These are phyloP conservation scores for Catharus fuscescens DNA, from an alignment of 2,113 vertebrate species.

Conservation along the genomic window DNA sequence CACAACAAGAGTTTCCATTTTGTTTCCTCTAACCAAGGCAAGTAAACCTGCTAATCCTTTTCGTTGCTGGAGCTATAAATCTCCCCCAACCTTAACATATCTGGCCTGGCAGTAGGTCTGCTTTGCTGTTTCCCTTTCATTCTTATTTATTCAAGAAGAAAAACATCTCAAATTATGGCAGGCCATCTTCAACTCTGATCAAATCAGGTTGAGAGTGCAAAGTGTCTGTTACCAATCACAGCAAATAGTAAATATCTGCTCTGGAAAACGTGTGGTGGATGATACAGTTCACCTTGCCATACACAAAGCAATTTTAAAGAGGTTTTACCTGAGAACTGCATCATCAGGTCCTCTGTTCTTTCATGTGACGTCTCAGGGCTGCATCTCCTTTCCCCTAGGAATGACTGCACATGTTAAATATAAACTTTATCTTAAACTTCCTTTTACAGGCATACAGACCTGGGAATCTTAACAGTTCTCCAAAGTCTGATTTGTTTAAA, in stretches of 20 bases:
- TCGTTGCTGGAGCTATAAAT: neutral
- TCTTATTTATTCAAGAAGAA: neutral
- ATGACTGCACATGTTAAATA: neutral
- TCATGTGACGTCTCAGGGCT: neutral
- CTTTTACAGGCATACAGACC: neutral
- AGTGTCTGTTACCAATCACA: neutral
- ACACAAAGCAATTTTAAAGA: neutral
- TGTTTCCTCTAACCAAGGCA: neutral
- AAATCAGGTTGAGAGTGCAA: neutral
- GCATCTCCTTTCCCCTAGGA: neutral
- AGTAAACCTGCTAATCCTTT: neutral
- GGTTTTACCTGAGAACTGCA: neutral
- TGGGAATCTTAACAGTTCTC: conserved; percentile 33
- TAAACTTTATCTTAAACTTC: neutral
- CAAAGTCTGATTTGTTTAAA: conserved; percentile 49
- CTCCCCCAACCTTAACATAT: neutral
- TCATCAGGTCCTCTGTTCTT: neutral
- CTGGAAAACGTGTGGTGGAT: neutral
- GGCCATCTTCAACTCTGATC: neutral
- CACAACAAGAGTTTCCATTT: neutral
- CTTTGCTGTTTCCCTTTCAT: neutral
- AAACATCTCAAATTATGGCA: neutral
- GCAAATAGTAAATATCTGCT: neutral
- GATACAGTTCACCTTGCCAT: neutral
- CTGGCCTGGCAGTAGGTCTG: neutral